These are phyloP conservation scores for Labeo rohita DNA, from an alignment of 2,113 vertebrate species.

Conservation along the genomic window DNA sequence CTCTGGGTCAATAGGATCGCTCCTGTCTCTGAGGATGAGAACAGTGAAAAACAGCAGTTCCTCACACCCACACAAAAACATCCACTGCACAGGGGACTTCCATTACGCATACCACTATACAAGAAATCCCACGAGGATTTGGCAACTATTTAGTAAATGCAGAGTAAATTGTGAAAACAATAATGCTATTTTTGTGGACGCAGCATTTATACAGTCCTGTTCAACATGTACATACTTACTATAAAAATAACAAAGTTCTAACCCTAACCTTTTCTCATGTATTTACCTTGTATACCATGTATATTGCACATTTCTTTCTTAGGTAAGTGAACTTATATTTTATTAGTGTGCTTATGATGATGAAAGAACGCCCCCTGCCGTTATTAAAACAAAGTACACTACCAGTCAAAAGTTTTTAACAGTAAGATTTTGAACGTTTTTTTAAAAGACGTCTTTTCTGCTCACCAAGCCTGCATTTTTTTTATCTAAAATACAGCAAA, in stretches of 20 bases:
- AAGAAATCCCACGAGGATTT: not conserved
- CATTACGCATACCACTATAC: not conserved
- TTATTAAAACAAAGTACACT: not conserved
- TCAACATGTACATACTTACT: not conserved
- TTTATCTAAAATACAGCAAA: too few relatives aligned
- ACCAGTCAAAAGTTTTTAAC: too few relatives aligned
- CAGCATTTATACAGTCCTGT: not conserved
- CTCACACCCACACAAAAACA: constrained; percentile 31
- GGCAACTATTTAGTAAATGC: not conserved
- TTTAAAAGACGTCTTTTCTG: too few relatives aligned
- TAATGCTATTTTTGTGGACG: not conserved
- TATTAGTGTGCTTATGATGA: not conserved
- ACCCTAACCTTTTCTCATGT: not conserved
- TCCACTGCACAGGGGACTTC: constrained; percentile 21
- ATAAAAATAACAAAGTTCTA: not conserved
- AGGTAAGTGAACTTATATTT: not conserved
- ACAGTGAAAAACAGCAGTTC: not conserved
- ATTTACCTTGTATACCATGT: too few relatives aligned
- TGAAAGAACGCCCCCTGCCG: constrained; percentile 16
- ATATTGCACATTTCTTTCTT: not conserved
- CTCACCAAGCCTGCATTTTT: too few relatives aligned
- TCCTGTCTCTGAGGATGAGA: constrained; percentile 4
- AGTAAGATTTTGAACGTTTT: too few relatives aligned
- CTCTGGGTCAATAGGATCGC: not conserved
- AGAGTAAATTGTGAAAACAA: not conserved